A percentile compares a stretch with the other conserved stretches of the same genome.
Conservation (phyloP, 2,888 invertebrate species). For the Heteromurus nitidus region DNA sequence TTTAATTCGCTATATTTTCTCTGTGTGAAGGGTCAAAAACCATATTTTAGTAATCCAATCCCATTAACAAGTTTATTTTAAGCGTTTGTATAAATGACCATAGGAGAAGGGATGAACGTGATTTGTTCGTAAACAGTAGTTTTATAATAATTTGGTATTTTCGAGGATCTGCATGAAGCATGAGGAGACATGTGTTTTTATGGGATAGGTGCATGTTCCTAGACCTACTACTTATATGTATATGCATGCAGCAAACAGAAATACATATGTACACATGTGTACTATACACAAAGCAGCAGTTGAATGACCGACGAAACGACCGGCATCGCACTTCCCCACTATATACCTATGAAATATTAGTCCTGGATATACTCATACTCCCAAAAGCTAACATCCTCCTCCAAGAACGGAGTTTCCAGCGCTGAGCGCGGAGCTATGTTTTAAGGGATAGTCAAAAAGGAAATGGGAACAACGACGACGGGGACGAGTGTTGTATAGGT, state of each 20-base stretch:
- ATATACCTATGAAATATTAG: slow-evolving; percentile 15
- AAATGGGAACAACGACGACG: slow-evolving; percentile 12
- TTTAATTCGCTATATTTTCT: too few species aligned
- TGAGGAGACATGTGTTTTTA: not conserved
- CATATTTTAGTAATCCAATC: too few species aligned
- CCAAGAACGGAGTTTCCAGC: not conserved
- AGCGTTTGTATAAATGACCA: too few species aligned
- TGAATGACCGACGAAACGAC: slow-evolving; percentile 48
- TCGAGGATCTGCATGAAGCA: too few species aligned
- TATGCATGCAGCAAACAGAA: slow-evolving; percentile 11
- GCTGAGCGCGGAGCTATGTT: not conserved
- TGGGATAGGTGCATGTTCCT: not conserved
- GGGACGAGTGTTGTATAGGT: not conserved
- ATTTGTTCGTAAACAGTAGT: slow-evolving; percentile 8
- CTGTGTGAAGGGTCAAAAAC: too few species aligned
- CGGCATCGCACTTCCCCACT: slow-evolving; percentile 12
- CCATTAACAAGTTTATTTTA: too few species aligned
- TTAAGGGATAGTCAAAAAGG: slow-evolving; percentile 2
- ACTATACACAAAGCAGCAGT: slow-evolving; percentile 25
- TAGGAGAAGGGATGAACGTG: slow-evolving; percentile 9
- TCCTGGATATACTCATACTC: not conserved
- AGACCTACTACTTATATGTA: not conserved
- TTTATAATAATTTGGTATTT: too few species aligned
- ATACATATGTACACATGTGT: not conserved
- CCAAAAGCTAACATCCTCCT: not conserved